Percentiles rank a stretch among this genome's conserved stretches.
Evolutionary conservation across 2,888 invertebrate species (phyloP).

Genomic region (Myathropa florea): DNA sequence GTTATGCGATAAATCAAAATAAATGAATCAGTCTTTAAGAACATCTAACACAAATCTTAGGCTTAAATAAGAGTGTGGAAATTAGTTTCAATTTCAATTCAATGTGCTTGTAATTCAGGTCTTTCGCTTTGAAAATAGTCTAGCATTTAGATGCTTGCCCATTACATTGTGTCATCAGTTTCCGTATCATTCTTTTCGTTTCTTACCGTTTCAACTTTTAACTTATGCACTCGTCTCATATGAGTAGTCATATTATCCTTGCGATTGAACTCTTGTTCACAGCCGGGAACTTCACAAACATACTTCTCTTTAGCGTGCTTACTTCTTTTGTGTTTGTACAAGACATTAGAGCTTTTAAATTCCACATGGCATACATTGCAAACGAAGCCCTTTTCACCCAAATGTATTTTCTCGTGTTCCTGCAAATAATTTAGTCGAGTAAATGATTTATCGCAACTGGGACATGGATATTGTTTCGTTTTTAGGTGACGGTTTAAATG

Average conservation of each 20-base stretch:
- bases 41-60: background rate
- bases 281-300: constrained; percentile 45
- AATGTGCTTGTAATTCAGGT: background rate
- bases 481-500: constrained; percentile 44
- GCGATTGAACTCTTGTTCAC: constrained; percentile 43
- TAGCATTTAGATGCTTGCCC: background rate
- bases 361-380: constrained; percentile 42
- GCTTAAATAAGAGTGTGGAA: background rate
- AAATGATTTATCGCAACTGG: constrained; percentile 48
- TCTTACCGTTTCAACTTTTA: constrained; percentile 15
- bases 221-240: constrained; percentile 51
- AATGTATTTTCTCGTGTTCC: constrained; percentile 49
- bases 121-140: background rate
- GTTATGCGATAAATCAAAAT: background rate
- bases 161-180: background rate
- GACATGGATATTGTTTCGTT: constrained; percentile 31
- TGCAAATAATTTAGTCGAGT: constrained; percentile 40
- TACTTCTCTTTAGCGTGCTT: constrained; percentile 51
- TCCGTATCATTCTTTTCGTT: background rate
- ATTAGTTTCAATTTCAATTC: background rate
- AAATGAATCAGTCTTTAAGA: background rate
- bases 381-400: constrained; percentile 30
- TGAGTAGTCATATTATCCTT: constrained; percentile 63
- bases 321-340: constrained; percentile 61
- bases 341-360: constrained; percentile 42